phyloP scores from a whole-genome alignment of 2,888 invertebrate genomes.

The Caenorhabditis uteleia region DNA sequence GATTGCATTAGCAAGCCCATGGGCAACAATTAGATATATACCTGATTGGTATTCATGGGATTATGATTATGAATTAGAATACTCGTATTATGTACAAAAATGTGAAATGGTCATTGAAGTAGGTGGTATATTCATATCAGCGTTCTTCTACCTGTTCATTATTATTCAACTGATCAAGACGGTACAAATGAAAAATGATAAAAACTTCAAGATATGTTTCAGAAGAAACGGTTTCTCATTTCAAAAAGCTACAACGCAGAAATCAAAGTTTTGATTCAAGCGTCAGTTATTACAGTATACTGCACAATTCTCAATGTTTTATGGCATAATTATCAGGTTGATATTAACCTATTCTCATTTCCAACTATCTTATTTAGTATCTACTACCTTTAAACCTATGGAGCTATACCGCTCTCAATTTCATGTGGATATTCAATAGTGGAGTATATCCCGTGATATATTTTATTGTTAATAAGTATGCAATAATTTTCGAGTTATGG shows the following conservation, averaged over 20 bases:
- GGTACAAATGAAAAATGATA: conserved; percentile 18
- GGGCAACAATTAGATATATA: conserved; percentile 51
- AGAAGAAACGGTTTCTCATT: conserved; percentile 44
- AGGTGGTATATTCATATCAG: conserved; percentile 55
- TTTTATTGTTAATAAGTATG: conserved; percentile 54
- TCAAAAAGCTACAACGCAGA: conserved; percentile 51
- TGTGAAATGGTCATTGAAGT: conserved; percentile 60
- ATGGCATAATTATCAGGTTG: conserved; percentile 61
- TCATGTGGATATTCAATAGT: conserved; percentile 64
- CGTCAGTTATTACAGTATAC: conserved; percentile 58
- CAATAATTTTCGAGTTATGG: neutral
- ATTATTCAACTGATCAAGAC: conserved; percentile 48
- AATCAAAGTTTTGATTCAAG: conserved; percentile 58
- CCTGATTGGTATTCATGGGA: conserved; percentile 60
- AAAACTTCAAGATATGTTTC: conserved; percentile 2
- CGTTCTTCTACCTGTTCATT: conserved; percentile 53
- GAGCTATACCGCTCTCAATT: conserved; percentile 56
- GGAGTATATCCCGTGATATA: conserved; percentile 62
- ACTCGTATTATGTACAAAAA: conserved; percentile 45
- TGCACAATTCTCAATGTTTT: conserved; percentile 57
- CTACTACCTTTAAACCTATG: conserved; percentile 50
- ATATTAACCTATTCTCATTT: neutral
- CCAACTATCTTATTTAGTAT: conserved; percentile 43
- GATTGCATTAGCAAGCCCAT: conserved; percentile 48
- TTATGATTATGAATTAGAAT: conserved; percentile 45